Evolutionary conservation across 2,888 invertebrate genomes (phyloP).

Genomic region (Stegana nigrithorax): DNA sequence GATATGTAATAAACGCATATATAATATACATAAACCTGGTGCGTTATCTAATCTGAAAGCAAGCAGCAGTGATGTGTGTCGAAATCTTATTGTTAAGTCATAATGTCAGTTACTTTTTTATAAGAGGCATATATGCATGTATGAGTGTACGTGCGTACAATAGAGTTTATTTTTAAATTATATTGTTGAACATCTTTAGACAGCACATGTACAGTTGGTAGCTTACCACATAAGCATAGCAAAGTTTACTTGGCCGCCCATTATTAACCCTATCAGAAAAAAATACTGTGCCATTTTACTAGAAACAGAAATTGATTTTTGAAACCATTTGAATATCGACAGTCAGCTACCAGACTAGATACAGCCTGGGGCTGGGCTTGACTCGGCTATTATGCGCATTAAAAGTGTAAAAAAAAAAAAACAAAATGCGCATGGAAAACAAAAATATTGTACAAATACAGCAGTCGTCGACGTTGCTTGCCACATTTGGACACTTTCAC

Average conservation of each 20-base stretch:
- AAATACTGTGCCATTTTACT: conserved; percentile 56
- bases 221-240: too few species aligned
- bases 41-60: too few species aligned
- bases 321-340: conserved; percentile 48
- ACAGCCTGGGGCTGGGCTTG: not conserved
- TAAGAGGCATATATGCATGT: too few species aligned
- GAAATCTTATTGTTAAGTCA: too few species aligned
- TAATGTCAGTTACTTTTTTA: too few species aligned
- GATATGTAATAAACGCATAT: too few species aligned
- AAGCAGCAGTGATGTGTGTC: too few species aligned
- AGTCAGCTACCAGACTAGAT: not conserved
- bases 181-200: too few species aligned
- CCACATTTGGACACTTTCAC: conserved; percentile 16
- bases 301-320: conserved; percentile 57
- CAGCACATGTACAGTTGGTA: too few species aligned
- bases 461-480: not conserved
- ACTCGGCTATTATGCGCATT: not conserved
- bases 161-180: too few species aligned
- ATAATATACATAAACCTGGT: too few species aligned
- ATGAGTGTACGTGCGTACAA: too few species aligned
- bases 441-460: conserved; percentile 10
- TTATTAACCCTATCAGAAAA: conserved; percentile 40
- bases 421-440: not conserved
- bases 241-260: conserved; percentile 43
- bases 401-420: not conserved